Evolutionary conservation across 2,888 invertebrate species (phyloP).

Genomic region (Troides helena): DNA sequence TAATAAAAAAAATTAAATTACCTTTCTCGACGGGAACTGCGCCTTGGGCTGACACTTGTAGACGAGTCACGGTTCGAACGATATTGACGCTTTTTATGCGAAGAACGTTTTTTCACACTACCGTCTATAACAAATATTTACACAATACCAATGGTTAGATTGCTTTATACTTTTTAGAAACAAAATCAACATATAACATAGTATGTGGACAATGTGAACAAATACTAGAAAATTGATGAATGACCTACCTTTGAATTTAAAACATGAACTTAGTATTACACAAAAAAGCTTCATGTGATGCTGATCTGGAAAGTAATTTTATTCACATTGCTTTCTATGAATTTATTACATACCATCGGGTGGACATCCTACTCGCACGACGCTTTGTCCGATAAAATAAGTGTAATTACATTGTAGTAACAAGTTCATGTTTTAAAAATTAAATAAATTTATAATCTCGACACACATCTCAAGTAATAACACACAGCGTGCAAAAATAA

Average conservation of each 20-base stretch:
- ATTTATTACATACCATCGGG: no score
- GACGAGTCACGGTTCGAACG: constrained; percentile 92
- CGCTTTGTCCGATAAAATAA: no score
- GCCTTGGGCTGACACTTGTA: constrained; percentile 78
- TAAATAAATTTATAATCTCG: not conserved
- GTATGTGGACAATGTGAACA: not conserved
- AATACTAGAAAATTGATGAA: not conserved
- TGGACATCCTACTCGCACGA: no score
- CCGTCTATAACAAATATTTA: constrained; percentile 48
- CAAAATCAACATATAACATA: not conserved
- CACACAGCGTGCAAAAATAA: not conserved
- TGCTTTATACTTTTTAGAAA: not conserved
- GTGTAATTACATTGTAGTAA: not conserved
- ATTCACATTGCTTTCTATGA: no score
- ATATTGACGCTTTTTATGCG: constrained; percentile 93
- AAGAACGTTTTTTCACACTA: constrained; percentile 87
- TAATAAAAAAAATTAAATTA: constrained; percentile 37
- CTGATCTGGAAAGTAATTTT: no score
- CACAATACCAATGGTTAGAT: constrained; percentile 7
- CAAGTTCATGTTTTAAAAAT: constrained; percentile 5
- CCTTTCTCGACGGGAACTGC: constrained; percentile 80
- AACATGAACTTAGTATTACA: not conserved
- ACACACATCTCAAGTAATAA: constrained; percentile 1
- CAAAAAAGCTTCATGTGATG: no score
- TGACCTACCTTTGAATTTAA: not conserved